Evolutionary conservation across 1,140 invertebrate species (phyloP), one percentile per base, ranked within the genome.

Genomic region (Rhynchophorus ferrugineus): DNA sequence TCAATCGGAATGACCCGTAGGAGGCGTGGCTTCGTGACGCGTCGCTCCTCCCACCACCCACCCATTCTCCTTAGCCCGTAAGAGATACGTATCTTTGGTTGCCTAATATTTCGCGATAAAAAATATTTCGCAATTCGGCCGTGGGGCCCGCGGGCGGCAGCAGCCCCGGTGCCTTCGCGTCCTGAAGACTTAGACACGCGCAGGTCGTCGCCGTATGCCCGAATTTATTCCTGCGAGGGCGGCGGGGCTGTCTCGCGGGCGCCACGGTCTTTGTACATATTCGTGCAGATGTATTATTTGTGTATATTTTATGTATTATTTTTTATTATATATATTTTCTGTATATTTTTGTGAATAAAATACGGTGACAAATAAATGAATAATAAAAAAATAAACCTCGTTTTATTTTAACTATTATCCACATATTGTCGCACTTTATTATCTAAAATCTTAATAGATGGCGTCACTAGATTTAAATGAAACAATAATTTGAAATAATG

Each of bases 281-380:
- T 55, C 22, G 54, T 59, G 58, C 58, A 59, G 24, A 11, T 29
- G 24, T 29, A 29, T 29, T 29, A 6, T 29, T 29, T 29, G 24
- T 29, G 24, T 29, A 29, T 29, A 29, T 29, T 29, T 29, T 29
- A 56, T 59, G 53, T 56, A 58, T 37, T 22, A 14, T 44, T 35
- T 46, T 47, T 39, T 19, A 16, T 54, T 54, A 47, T 54, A 45
- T 49, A 13, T 54, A 42, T 58, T 49, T 53, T 59, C 44, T 53
- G 50, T 58, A 58, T 58, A 41, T 52, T 59, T 56, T 56, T 43
- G 49, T 54, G 52, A 54, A 29, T 14, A 54, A 54, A 56, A 59
- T 59, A 59, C 57, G 57, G 57, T 59, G 57, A 59, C 57, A 59
- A 59, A 59, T 59, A 56, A 59, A 59, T 55, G 53, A 49, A 55